phyloP scores from a whole-genome alignment of 2,888 invertebrate genomes.

The Archaeoteleia sp. region DNA sequence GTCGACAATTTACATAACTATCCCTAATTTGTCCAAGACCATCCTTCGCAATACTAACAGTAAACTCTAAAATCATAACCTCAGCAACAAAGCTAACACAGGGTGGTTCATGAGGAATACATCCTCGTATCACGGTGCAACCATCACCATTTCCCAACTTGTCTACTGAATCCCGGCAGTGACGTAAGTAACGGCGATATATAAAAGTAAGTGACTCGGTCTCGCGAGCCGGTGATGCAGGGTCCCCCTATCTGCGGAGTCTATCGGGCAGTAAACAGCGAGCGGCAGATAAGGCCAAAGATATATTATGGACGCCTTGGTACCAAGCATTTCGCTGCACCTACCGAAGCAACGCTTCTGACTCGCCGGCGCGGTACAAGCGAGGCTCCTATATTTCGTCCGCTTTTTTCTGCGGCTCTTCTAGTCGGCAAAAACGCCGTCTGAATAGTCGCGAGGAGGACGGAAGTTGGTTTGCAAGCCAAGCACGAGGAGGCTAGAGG shows the following conservation, averaged over 20 bases:
- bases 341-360: slow-evolving; percentile 40
- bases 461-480: slow-evolving; percentile 75
- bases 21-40: too few relatives aligned
- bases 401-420: slow-evolving; percentile 57
- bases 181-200: slow-evolving; percentile 70
- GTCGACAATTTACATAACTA: too few relatives aligned
- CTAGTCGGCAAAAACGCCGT: slow-evolving; percentile 65
- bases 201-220: slow-evolving; percentile 71
- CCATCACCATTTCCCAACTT: slow-evolving; percentile 71
- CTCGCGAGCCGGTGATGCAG: slow-evolving; percentile 68
- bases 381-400: slow-evolving; percentile 54
- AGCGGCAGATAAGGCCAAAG: slow-evolving; percentile 73
- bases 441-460: slow-evolving; percentile 72
- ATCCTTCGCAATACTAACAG: too few relatives aligned
- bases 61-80: slow-evolving; percentile 32
- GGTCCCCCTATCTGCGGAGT: slow-evolving; percentile 71
- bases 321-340: slow-evolving; percentile 48
- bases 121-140: slow-evolving; percentile 60
- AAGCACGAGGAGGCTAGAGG: slow-evolving; percentile 67
- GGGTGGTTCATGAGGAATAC: slow-evolving; percentile 24
- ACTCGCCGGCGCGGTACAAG: slow-evolving; percentile 43
- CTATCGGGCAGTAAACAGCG: slow-evolving; percentile 75
- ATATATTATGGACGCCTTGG: slow-evolving; percentile 72
- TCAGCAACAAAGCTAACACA: slow-evolving; percentile 28
- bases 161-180: slow-evolving; percentile 67